Percentiles rank a stretch among this genome's conserved stretches.
phyloP scores from a whole-genome alignment of 2,888 invertebrate species.

The Dendrolimus houi region DNA sequence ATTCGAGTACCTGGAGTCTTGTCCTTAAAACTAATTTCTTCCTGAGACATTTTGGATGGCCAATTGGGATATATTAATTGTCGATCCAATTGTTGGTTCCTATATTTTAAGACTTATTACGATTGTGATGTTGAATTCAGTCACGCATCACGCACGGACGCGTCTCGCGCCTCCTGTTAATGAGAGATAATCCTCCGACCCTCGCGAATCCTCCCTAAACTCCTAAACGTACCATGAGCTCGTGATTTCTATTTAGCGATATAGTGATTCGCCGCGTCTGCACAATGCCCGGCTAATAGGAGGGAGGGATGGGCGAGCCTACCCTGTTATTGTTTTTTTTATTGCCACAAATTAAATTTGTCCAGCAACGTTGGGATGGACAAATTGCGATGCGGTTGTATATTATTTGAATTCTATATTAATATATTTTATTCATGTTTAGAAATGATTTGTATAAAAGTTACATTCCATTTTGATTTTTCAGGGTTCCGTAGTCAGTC shows the following conservation, averaged over 20 bases:
- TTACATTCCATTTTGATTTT: too few relatives aligned
- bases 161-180: conserved; percentile 40
- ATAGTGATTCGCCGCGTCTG: conserved; percentile 11
- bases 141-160: conserved; percentile 48
- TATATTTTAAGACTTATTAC: too few relatives aligned
- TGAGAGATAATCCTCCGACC: conserved; percentile 57
- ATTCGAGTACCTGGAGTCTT: too few relatives aligned
- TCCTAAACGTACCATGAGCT: conserved; percentile 7
- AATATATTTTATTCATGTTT: neutral
- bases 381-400: neutral
- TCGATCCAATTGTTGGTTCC: too few relatives aligned
- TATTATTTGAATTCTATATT: neutral
- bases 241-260: conserved; percentile 23
- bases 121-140: neutral
- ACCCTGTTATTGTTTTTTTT: conserved; percentile 15
- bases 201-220: conserved; percentile 11
- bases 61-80: too few relatives aligned
- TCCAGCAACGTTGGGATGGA: neutral
- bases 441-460: too few relatives aligned
- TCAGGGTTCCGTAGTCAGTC: too few relatives aligned
- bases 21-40: too few relatives aligned
- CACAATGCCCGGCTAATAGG: conserved; percentile 2
- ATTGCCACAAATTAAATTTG: conserved; percentile 10
- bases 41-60: too few relatives aligned
- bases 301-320: conserved; percentile 6